Evolutionary conservation across 2,888 invertebrate species (phyloP).

Genomic region (Nesidiocoris tenuis): DNA sequence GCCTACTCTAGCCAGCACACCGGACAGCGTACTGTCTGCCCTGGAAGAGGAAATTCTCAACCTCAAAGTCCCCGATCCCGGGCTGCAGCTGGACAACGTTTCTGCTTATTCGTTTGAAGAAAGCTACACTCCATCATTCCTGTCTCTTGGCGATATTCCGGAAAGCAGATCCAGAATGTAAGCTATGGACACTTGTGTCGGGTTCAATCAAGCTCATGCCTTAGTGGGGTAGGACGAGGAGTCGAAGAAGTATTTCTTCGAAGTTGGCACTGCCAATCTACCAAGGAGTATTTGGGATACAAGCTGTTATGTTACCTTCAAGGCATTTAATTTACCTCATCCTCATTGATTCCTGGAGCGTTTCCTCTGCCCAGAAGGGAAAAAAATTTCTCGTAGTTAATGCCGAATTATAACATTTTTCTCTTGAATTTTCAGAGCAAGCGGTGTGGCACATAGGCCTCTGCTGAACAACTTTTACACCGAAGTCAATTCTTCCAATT

Average conservation of each 20-base stretch:
- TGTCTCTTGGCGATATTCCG: conserved; percentile 35
- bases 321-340: no score
- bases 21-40: conserved; percentile 42
- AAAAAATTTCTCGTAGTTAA: no score
- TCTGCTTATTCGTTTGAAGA: conserved; percentile 33
- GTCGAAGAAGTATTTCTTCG: no score
- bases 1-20: conserved; percentile 31
- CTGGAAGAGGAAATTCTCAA: conserved; percentile 42
- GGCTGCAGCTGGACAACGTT: not conserved
- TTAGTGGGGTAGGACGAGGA: no score
- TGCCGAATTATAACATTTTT: no score
- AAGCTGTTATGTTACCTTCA: no score
- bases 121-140: conserved; percentile 43
- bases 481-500: conserved; percentile 6
- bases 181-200: no score
- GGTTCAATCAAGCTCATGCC: no score
- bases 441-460: conserved; percentile 42
- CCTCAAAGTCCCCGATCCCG: not conserved
- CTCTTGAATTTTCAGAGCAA: conserved; percentile 43
- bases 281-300: no score
- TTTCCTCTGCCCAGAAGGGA: no score
- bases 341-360: no score
- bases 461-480: conserved; percentile 44
- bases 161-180: conserved; percentile 42
- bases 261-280: no score